These are phyloP conservation scores for Xiphydria camelus DNA, from an alignment of 2,888 invertebrate genomes.

Conservation along the genomic window DNA sequence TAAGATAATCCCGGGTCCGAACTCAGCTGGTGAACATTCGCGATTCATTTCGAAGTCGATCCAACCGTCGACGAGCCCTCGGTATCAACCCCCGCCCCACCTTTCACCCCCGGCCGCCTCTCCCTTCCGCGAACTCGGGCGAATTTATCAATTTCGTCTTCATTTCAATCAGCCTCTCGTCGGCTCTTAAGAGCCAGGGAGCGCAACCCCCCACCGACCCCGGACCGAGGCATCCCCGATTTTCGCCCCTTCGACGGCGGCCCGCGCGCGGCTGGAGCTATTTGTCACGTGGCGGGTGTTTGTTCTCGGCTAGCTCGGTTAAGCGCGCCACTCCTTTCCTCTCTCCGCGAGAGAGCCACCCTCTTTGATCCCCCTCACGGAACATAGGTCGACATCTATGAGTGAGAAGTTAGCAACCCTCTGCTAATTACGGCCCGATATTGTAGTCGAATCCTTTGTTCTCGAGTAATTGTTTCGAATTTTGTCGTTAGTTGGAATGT, in stretches of 20 bases:
- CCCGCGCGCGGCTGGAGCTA: slow-evolving; percentile 4
- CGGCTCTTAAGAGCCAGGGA: slow-evolving; percentile 3
- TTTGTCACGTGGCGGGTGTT: slow-evolving; percentile 9
- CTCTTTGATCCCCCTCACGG: background rate
- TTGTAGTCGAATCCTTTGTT: slow-evolving; percentile 3
- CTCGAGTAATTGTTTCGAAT: slow-evolving; percentile 1
- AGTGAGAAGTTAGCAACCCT: slow-evolving; percentile 7
- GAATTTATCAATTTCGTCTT: slow-evolving; percentile 15
- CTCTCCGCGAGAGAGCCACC: background rate
- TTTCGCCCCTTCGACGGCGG: background rate
- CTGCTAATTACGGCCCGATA: slow-evolving; percentile 3
- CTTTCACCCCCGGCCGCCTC: slow-evolving; percentile 4
- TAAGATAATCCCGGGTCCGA: background rate
- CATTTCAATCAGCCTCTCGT: slow-evolving; percentile 11
- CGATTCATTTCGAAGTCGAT: slow-evolving; percentile 21
- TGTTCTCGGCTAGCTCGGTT: slow-evolving; percentile 6
- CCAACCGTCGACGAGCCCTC: slow-evolving; percentile 7
- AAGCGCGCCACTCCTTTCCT: no score
- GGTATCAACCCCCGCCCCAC: slow-evolving; percentile 1
- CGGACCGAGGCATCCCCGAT: background rate
- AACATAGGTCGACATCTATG: slow-evolving; percentile 1
- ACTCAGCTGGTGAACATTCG: slow-evolving; percentile 12
- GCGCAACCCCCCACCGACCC: background rate
- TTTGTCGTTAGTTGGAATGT: background rate
- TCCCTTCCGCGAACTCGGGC: background rate